Percentiles rank a stretch among this genome's conserved stretches.
Conservation (phyloP, 2,797 vertebrate species). For the Melanotaenia boesemani region DNA sequence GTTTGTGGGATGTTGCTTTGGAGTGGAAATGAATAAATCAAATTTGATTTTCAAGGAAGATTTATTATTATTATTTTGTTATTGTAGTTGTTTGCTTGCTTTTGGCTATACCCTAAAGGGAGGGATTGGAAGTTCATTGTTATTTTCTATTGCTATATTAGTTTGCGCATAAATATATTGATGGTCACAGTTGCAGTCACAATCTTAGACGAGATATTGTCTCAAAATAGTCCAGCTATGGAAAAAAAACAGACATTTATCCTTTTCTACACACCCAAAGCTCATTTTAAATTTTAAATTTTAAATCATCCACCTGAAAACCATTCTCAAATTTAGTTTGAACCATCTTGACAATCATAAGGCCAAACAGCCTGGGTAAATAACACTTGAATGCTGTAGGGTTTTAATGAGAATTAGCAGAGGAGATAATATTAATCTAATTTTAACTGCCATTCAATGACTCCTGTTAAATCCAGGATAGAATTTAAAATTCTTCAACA, state of each 20-base stretch:
- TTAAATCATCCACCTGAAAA: neutral
- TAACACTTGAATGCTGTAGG: no score
- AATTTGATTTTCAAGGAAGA: neutral
- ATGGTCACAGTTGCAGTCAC: neutral
- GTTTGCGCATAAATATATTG: constrained; percentile 6
- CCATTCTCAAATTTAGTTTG: neutral
- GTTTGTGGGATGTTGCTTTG: constrained; percentile 14
- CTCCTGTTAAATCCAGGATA: no score
- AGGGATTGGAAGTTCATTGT: neutral
- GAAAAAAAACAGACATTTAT: no score
- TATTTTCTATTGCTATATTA: constrained; percentile 5
- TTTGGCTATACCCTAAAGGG: constrained; percentile 9
- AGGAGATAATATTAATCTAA: no score
- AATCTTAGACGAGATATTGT: no score
- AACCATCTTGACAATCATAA: neutral
- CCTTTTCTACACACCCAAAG: no score
- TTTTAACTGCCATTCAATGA: no score
- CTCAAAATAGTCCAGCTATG: no score
- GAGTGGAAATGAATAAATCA: constrained; percentile 5
- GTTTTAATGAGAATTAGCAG: no score
- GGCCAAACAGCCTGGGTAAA: neutral
- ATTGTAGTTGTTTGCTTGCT: neutral
- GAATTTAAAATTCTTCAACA: no score
- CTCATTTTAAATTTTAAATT: neutral
- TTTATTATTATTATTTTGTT: neutral